Base-by-base conservation (phyloP, 1,140 invertebrate species). In the Rhagoletis zephyria region DNA sequence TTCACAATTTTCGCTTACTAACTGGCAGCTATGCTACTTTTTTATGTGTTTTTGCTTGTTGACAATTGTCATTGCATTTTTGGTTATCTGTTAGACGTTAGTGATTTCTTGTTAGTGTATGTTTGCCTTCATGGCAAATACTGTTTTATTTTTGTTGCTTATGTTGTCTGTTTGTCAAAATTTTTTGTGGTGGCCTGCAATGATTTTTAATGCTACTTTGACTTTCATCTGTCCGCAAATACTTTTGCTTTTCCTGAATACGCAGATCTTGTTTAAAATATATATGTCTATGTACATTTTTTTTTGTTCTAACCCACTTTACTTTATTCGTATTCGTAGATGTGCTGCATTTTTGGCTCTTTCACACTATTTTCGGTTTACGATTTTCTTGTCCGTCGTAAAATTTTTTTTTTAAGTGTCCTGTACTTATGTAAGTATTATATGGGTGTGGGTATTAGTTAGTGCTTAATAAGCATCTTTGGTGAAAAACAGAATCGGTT, bases 11-110 rank as follows among this genome's bases (percentile, higher is more conserved):
- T 12, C 56, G 74, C 74, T 56, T 42, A 59, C 51, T 81, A 81
- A 81, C 74, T 81, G 74, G 74, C 74, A 56, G 9, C n/a, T 81
- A 19, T 56, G n/a, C n/a, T 67, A 19, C 30, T 40, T 67, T 19
- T 19, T 12, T 30, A 40, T 74, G 51, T 19, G n/a, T 9, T 81
- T 0, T 16, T 81, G 10, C 74, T 81, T 81, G 74, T 81, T 59
- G 74, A 81, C 74, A 81, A 81, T 81, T 81, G 74, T 81, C 48
- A 81, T 51, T 30, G 74, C n/a, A 81, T 48, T 81, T 56, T 30
- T 81, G 74, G 74, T 81, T 81, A 81, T 74, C 45, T 51, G 14
- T 42, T 48, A 45, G 74, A 81, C 51, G 19, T 81, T 81, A 56
- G n/a, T 16, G n/a, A 19, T 3, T 56, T 51, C 42, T 48, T 74